Conservation (phyloP, 2,888 invertebrate genomes). For the Drosophila gaucha region DNA sequence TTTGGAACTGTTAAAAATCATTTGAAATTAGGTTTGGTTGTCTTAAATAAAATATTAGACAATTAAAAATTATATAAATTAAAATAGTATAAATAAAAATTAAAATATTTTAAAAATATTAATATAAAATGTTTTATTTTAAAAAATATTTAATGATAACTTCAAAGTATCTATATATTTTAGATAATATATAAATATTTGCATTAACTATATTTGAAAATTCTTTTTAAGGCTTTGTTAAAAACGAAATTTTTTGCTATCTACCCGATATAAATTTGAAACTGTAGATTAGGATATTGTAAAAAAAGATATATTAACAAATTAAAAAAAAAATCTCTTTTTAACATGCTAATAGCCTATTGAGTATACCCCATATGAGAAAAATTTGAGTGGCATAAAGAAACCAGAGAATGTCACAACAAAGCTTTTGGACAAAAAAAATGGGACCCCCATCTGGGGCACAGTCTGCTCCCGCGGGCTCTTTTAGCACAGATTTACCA, state of each 20-base stretch:
- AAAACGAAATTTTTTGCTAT: no score
- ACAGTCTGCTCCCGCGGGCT: conserved; percentile 39
- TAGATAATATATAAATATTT: neutral
- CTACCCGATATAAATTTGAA: no score
- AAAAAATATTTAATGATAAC: neutral
- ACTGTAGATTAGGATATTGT: no score
- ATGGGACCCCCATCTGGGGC: neutral
- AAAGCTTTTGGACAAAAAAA: conserved; percentile 22
- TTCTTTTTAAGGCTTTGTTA: no score
- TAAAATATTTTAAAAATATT: neutral
- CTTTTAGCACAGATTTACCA: conserved; percentile 54
- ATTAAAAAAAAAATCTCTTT: no score
- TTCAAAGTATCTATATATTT: neutral
- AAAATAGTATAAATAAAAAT: neutral
- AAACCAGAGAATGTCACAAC: conserved; percentile 6
- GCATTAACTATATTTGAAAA: neutral
- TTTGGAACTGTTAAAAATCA: neutral
- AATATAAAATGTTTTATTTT: no score
- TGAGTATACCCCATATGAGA: neutral
- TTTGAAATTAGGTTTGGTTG: neutral
- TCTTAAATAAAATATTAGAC: neutral
- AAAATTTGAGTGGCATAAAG: conserved; percentile 27
- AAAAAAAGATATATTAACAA: no score
- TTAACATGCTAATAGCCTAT: neutral
- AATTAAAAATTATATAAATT: neutral